Percentiles rank a stretch among this genome's conserved stretches.
These are phyloP conservation scores for Hirundo rustica DNA, from an alignment of 2,797 vertebrate genomes.

Conservation along the genomic window DNA sequence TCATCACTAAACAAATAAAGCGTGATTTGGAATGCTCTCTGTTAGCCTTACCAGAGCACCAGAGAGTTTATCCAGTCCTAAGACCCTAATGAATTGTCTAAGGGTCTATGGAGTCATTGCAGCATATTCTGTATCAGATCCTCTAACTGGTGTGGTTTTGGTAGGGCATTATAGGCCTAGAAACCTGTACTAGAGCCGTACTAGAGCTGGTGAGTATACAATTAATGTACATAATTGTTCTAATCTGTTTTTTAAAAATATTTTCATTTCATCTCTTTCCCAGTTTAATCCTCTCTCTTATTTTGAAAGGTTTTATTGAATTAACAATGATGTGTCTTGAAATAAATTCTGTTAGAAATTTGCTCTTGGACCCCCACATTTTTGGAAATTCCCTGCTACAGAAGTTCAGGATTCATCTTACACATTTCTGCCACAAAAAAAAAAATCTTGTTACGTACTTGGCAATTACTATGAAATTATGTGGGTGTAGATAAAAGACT, in stretches of 20 bases:
- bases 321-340: neutral
- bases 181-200: neutral
- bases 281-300: neutral
- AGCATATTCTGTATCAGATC: neutral
- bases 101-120: neutral
- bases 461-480: neutral
- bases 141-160: neutral
- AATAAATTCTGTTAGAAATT: neutral
- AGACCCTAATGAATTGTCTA: neutral
- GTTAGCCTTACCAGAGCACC: slow-evolving; percentile 4
- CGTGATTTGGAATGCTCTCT: neutral
- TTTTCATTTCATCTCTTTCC: neutral
- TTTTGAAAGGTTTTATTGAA: neutral
- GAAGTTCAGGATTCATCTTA: neutral
- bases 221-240: neutral
- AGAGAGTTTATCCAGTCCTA: neutral
- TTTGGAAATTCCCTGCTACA: neutral
- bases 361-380: neutral
- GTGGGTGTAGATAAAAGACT: neutral
- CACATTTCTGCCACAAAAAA: neutral
- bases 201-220: neutral
- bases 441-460: neutral
- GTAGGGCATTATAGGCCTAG: neutral
- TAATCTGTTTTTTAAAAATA: neutral
- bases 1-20: slow-evolving; percentile 30